A percentile compares a stretch with the other conserved stretches of the same genome.
phyloP scores from a whole-genome alignment of 2,888 invertebrate species.

The Diaprepes abbreviatus region DNA sequence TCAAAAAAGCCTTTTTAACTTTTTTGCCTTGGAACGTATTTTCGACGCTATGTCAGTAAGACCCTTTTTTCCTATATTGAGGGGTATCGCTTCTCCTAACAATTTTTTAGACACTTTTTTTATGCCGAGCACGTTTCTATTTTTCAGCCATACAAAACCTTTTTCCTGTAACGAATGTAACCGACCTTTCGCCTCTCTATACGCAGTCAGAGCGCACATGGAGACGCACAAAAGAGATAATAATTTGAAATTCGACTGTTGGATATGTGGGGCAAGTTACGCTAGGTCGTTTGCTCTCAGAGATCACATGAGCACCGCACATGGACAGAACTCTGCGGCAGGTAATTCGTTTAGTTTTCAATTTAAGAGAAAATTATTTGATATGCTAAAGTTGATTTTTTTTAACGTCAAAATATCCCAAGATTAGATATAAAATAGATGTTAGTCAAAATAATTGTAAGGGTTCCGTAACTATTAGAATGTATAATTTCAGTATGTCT shows the following conservation, averaged over 20 bases:
- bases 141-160: conserved; percentile 80
- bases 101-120: too few species aligned
- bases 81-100: too few species aligned
- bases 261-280: conserved; percentile 82
- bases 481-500: too few species aligned
- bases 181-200: conserved; percentile 83
- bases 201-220: conserved; percentile 83
- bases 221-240: conserved; percentile 80
- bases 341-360: conserved; percentile 2
- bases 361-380: not conserved
- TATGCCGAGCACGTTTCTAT: not conserved
- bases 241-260: conserved; percentile 79
- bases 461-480: too few species aligned
- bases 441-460: too few species aligned
- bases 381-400: not conserved
- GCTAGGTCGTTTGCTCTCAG: conserved; percentile 81
- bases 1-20: too few species aligned
- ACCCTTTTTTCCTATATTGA: too few species aligned
- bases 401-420: not conserved
- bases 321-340: conserved; percentile 57
- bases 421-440: not conserved
- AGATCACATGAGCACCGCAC: conserved; percentile 80
- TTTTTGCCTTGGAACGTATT: too few species aligned
- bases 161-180: conserved; percentile 83
- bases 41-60: too few species aligned